Percentiles rank a stretch among this genome's conserved stretches.
phyloP scores from a whole-genome alignment of 1,140 invertebrate genomes.

The Monochamus saltuarius region DNA sequence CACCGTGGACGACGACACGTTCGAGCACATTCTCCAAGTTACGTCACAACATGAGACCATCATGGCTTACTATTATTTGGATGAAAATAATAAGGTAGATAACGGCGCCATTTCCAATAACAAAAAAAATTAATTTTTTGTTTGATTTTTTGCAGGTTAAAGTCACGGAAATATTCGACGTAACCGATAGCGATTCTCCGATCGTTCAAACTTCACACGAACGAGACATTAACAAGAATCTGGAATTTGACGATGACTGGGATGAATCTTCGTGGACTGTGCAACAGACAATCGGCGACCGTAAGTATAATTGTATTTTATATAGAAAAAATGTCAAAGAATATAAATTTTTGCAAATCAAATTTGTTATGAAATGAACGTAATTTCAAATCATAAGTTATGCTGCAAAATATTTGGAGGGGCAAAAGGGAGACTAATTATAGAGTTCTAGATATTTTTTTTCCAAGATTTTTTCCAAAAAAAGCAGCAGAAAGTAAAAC shows the following conservation, averaged over 20 bases:
- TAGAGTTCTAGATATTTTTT: no score
- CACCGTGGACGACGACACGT: constrained; percentile 68
- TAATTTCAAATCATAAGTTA: constrained; percentile 2
- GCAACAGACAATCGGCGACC: background rate
- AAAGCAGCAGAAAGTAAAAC: no score
- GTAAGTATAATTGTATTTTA: constrained; percentile 14
- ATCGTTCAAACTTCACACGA: constrained; percentile 53
- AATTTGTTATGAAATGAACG: constrained; percentile 7
- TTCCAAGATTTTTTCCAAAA: no score
- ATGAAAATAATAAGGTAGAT: constrained; percentile 74
- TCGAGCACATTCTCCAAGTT: constrained; percentile 83
- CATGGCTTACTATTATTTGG: constrained; percentile 88
- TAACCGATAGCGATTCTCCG: constrained; percentile 65
- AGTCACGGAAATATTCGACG: constrained; percentile 85
- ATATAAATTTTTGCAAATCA: no score
- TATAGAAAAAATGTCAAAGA: no score
- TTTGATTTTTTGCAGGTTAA: constrained; percentile 63
- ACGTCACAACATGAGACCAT: constrained; percentile 82
- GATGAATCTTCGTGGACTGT: constrained; percentile 45
- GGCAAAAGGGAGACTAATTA: no score
- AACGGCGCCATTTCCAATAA: no score
- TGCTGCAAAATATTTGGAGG: background rate
- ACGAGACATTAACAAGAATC: constrained; percentile 52
- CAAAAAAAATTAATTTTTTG: constrained; percentile 10
- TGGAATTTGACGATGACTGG: constrained; percentile 58